phyloP scores from a whole-genome alignment of 2,797 vertebrate genomes.

The Anguilla obscura region DNA sequence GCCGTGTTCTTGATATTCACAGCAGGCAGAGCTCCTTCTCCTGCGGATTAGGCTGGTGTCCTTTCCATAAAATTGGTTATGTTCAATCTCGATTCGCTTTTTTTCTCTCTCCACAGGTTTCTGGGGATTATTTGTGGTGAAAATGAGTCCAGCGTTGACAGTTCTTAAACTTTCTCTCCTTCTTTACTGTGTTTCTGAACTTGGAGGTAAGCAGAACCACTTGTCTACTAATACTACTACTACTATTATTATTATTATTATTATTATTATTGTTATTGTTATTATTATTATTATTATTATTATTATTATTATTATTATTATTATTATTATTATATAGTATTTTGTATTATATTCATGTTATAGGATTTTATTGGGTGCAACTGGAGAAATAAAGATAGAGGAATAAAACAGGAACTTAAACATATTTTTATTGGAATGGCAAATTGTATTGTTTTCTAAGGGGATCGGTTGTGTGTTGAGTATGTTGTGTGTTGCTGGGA shows the following conservation, averaged over 20 bases:
- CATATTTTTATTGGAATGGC: not conserved
- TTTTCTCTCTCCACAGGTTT: conserved; percentile 33
- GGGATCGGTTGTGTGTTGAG: not conserved
- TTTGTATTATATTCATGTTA: not conserved
- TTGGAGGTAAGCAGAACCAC: conserved; percentile 51
- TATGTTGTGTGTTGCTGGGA: not conserved
- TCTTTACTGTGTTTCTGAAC: conserved; percentile 44
- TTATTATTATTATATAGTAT: not conserved
- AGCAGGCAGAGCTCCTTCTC: not conserved
- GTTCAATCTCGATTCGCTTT: conserved; percentile 4
- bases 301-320: not conserved
- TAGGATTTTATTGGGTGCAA: not conserved
- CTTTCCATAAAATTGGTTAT: not conserved
- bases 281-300: not conserved
- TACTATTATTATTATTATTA: not conserved
- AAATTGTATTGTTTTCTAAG: not conserved
- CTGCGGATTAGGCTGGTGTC: not conserved
- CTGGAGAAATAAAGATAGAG: not conserved
- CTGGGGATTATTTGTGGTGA: conserved; percentile 25
- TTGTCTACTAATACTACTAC: not conserved
- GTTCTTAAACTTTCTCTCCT: conserved; percentile 45
- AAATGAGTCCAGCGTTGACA: conserved; percentile 53
- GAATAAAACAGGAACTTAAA: not conserved
- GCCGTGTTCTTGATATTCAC: not conserved
- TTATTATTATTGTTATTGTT: not conserved